These are phyloP conservation scores for Stichopus horrens DNA, from an alignment of 53 echinoderm and acorn worm species.

Conservation along the genomic window DNA sequence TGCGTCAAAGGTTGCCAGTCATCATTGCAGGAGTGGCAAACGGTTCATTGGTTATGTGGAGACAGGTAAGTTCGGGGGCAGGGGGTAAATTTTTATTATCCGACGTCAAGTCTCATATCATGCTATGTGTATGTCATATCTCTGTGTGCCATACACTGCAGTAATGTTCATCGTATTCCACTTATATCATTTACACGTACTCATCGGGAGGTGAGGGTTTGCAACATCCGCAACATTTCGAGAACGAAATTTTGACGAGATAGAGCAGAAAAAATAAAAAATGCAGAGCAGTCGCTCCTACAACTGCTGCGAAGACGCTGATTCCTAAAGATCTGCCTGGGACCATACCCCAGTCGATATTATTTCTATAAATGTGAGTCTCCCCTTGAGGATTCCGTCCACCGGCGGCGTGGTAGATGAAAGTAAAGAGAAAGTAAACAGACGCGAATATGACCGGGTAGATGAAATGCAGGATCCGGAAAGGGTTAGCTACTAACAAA, in stretches of 20 bases:
- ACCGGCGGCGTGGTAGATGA: slow-evolving; percentile 67
- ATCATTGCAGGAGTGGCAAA: no score
- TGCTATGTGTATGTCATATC: no score
- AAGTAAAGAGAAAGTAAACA: slow-evolving; percentile 74
- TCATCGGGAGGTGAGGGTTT: background rate
- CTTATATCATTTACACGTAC: no score
- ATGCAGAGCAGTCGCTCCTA: slow-evolving; percentile 67
- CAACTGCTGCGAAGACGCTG: slow-evolving; percentile 54
- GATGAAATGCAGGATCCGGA: slow-evolving; percentile 73
- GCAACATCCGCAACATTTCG: slow-evolving; percentile 48
- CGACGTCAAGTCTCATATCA: no score
- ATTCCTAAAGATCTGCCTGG: slow-evolving; percentile 17
- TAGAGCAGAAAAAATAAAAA: slow-evolving; percentile 65
- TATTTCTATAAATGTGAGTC: slow-evolving; percentile 62
- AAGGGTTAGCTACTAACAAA: slow-evolving; percentile 69
- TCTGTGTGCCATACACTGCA: no score
- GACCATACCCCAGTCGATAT: slow-evolving; percentile 66
- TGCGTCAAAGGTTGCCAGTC: no score
- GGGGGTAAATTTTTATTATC: no score
- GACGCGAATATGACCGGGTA: slow-evolving; percentile 53
- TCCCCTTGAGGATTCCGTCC: slow-evolving; percentile 66
- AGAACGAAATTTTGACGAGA: slow-evolving; percentile 56
- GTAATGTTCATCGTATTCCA: no score
- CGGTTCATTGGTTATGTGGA: no score
- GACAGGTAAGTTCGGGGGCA: no score